Conservation (phyloP, 92 coral and sea anemone genomes). For the Montipora capitata region DNA sequence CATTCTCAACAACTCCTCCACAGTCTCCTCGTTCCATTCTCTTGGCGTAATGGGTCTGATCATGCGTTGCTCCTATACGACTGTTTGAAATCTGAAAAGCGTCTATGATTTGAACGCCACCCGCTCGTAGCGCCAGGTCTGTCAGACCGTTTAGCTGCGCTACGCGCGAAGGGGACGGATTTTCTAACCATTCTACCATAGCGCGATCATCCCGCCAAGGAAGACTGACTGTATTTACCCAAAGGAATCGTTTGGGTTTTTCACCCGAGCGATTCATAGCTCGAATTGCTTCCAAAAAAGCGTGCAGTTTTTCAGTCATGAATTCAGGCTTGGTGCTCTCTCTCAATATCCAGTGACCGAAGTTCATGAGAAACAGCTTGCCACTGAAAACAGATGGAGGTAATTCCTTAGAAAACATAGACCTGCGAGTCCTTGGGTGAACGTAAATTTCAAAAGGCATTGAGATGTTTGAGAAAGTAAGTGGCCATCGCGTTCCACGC, state of each 20-base stretch:
- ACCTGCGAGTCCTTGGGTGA: slow-evolving; percentile 87
- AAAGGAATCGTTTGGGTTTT: slow-evolving; percentile 74
- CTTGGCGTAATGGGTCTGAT: slow-evolving; percentile 97
- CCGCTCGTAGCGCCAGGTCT: slow-evolving; percentile 78
- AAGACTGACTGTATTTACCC: slow-evolving; percentile 96
- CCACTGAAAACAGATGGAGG: slow-evolving; percentile 88
- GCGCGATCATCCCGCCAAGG: slow-evolving; percentile 96
- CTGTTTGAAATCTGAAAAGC: slow-evolving; percentile 97
- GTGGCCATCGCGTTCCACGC: slow-evolving; percentile 99
- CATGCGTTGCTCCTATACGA: slow-evolving; percentile 96
- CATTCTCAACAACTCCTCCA: slow-evolving; percentile 98
- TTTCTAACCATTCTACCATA: slow-evolving; percentile 94
- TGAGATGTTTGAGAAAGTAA: slow-evolving; percentile 87
- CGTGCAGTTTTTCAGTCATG: slow-evolving; percentile 80
- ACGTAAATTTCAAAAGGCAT: slow-evolving; percentile 92
- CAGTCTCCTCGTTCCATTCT: slow-evolving; percentile 91
- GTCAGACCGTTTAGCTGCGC: slow-evolving; percentile 84
- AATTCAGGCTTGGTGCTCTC: slow-evolving; percentile 86
- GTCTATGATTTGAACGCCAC: slow-evolving; percentile 91
- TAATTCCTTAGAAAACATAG: slow-evolving; percentile 91
- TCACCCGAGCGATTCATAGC: slow-evolving; percentile 75
- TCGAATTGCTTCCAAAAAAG: slow-evolving; percentile 83
- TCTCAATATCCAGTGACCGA: slow-evolving; percentile 97
- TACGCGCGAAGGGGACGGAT: slow-evolving; percentile 94
- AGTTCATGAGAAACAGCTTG: slow-evolving; percentile 89